Conservation (phyloP, 2,888 invertebrate genomes). For the Amphipyra berbera region DNA sequence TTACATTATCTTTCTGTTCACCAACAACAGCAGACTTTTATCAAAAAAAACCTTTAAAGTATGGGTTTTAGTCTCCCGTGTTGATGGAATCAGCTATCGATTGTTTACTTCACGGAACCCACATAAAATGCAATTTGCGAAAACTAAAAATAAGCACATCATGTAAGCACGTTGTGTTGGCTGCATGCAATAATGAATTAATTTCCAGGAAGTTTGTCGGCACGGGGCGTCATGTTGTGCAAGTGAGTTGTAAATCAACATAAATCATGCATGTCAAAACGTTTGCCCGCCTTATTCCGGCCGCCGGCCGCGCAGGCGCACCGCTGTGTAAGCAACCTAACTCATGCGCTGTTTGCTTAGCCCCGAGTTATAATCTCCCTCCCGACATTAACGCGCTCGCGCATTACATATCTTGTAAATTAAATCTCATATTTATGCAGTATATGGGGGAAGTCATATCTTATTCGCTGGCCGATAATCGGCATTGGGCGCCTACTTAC, state of each 20-base stretch:
- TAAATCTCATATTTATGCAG: slow-evolving; percentile 45
- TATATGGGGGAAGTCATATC: slow-evolving; percentile 38
- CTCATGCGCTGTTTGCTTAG: slow-evolving; percentile 52
- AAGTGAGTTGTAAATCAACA: slow-evolving; percentile 66
- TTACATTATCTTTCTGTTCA: not conserved
- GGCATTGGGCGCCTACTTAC: slow-evolving; percentile 3
- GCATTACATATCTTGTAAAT: slow-evolving; percentile 49
- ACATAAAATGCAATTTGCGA: slow-evolving; percentile 33
- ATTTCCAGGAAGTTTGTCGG: slow-evolving; percentile 62
- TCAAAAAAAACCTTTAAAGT: slow-evolving; percentile 10
- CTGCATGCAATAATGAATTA: slow-evolving; percentile 59
- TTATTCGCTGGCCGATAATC: slow-evolving; percentile 17
- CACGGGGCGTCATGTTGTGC: slow-evolving; percentile 56
- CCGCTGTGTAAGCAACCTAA: slow-evolving; percentile 51
- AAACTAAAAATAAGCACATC: slow-evolving; percentile 48
- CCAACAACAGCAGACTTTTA: slow-evolving; percentile 1
- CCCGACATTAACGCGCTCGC: slow-evolving; percentile 36
- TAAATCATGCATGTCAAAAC: slow-evolving; percentile 72
- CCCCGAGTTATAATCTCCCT: slow-evolving; percentile 49
- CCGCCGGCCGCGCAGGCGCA: slow-evolving; percentile 32
- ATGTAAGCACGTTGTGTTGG: slow-evolving; percentile 43
- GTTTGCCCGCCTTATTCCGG: slow-evolving; percentile 61
- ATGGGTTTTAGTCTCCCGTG: slow-evolving; percentile 19
- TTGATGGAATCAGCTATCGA: slow-evolving; percentile 24
- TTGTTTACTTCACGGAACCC: slow-evolving; percentile 35